Evolutionary conservation across 2,797 vertebrate species (phyloP).

Genomic region (Salarias fasciatus): DNA sequence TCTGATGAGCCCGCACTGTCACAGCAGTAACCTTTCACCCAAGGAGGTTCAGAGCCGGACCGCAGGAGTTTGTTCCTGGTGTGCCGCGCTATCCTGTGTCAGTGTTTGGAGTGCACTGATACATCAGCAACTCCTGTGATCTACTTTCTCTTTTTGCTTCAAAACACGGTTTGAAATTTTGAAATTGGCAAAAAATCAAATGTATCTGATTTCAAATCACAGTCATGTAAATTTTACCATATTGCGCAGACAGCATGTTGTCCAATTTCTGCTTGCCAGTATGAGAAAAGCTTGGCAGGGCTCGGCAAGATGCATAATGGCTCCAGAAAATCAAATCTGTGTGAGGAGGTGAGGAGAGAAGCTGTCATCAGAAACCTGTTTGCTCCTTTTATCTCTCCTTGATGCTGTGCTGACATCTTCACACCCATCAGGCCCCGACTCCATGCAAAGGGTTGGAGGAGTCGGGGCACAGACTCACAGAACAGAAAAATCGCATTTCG

Average conservation of each 20-base stretch:
- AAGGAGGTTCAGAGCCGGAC: conserved; percentile 69
- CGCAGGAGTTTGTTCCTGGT: conserved; percentile 48
- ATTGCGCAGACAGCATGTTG: conserved; percentile 32
- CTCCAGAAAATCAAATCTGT: conserved; percentile 41
- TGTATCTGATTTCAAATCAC: conserved; percentile 41
- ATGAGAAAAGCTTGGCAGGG: too few species aligned
- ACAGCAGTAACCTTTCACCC: conserved; percentile 79
- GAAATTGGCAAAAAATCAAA: conserved; percentile 45
- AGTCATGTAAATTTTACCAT: conserved; percentile 32
- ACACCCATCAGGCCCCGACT: conserved; percentile 35
- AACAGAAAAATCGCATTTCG: not conserved
- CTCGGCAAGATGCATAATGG: conserved; percentile 26
- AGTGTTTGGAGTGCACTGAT: conserved; percentile 35
- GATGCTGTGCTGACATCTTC: conserved; percentile 48
- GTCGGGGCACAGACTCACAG: conserved; percentile 18
- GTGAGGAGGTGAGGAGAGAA: conserved; percentile 57
- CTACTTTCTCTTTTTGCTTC: conserved; percentile 46
- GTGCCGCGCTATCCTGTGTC: conserved; percentile 45
- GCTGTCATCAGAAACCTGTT: conserved; percentile 64
- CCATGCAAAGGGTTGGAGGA: not conserved
- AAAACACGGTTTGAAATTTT: conserved; percentile 58
- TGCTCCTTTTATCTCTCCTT: conserved; percentile 45
- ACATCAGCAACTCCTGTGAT: conserved; percentile 54
- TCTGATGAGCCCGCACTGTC: conserved; percentile 79
- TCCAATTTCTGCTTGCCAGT: conserved; percentile 33